Base-by-base conservation (phyloP, 2,888 invertebrate species). In the Hylaea fasciaria region DNA sequence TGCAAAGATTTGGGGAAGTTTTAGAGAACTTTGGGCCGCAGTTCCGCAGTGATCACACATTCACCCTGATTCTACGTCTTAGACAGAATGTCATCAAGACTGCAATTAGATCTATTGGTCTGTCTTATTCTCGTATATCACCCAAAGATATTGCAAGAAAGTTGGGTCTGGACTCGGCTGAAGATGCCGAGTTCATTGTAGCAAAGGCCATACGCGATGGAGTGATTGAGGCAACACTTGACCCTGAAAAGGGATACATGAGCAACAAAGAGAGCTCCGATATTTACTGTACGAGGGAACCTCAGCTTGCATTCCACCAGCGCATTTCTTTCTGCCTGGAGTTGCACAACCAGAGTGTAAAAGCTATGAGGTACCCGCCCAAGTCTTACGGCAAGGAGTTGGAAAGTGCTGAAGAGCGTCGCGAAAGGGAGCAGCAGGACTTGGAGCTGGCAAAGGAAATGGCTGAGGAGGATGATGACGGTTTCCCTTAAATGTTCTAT, bases 51-150 rank as follows among this genome's bases (percentile, higher is more conserved):
- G 99, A 99, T 86, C 97, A 98, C 80, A 99, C 99, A 0, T 98
- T 98, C 76, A 98, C 99, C 22, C 91, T 99, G 62, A 99, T 99
- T 77, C 94, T 99, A 47, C 96, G 99, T 65, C 93, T 99, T 56
- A 95, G 99, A 55, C 99, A 99, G 85, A 99, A 99, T 91, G 99
- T 99, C 0, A 99, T 99, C 77, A 99, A 99, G 90, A 99, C 99
- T 11, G 99, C 98, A 0, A 97, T 99, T 55, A 95, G 99, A 39
- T 97, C 98, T 50, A 99, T 99, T 85, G 98, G 98, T 0, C 87
- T 98, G 29, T 98, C 99, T 0, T 99, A 99, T 86, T 99, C 99
- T 0, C 94, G 98, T 65, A 99, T 99, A 77, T 98, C 98, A 2
- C 96, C 99, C 0, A 95, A 95, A 67, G 99, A 99, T 83, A 98